Evolutionary conservation across 2,888 invertebrate species (phyloP).

Genomic region (Falcaria lacertinaria): DNA sequence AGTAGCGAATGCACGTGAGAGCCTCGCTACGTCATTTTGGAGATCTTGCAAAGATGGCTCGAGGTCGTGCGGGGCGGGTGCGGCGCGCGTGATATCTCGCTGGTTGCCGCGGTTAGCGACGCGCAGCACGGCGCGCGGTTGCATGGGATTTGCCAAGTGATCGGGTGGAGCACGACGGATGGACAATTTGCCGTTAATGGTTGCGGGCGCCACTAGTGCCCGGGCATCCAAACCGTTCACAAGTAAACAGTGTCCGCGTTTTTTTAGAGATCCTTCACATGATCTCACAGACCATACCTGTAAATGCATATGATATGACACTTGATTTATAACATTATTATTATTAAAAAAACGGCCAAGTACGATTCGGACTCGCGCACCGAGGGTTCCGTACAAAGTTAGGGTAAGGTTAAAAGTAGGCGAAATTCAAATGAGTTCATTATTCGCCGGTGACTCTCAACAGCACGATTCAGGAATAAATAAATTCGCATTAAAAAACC

Average conservation of each 20-base stretch:
- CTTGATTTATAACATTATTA: slow-evolving; percentile 2
- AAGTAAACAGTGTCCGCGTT: slow-evolving; percentile 57
- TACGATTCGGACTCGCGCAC: too few relatives aligned
- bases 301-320: slow-evolving; percentile 7
- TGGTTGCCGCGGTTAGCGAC: slow-evolving; percentile 56
- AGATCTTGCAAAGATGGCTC: slow-evolving; percentile 57
- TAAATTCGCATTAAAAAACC: too few relatives aligned
- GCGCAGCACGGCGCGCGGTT: slow-evolving; percentile 64
- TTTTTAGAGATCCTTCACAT: slow-evolving; percentile 68
- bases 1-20: slow-evolving; percentile 57
- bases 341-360: too few relatives aligned
- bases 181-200: slow-evolving; percentile 54
- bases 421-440: neutral
- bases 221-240: slow-evolving; percentile 52
- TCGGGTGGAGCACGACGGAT: slow-evolving; percentile 56
- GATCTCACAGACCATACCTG: slow-evolving; percentile 71
- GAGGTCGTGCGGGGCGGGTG: slow-evolving; percentile 32
- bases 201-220: slow-evolving; percentile 44
- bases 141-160: slow-evolving; percentile 39
- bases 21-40: slow-evolving; percentile 54
- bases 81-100: slow-evolving; percentile 17
- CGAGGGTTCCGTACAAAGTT: too few relatives aligned
- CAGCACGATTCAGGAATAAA: too few relatives aligned
- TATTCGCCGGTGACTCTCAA: too few relatives aligned
- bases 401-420: too few relatives aligned